A percentile compares a stretch with the other conserved stretches of the same genome.
Evolutionary conservation across 2,113 vertebrate species (phyloP).

Genomic region (Pangasianodon hypophthalmus): DNA sequence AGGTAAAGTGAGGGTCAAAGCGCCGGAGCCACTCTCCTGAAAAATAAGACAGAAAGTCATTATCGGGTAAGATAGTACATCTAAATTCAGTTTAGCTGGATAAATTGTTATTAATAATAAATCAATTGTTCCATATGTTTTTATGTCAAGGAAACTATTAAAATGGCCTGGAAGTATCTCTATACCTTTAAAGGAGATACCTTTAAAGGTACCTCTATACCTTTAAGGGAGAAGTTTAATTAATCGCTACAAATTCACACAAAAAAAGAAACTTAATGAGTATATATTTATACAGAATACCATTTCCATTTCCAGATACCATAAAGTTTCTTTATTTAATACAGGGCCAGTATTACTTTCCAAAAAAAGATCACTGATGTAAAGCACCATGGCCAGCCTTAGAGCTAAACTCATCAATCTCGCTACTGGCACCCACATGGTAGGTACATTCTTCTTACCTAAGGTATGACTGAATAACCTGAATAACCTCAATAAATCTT

Average conservation of each 20-base stretch:
- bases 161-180: neutral
- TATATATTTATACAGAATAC: neutral
- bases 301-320: neutral
- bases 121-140: neutral
- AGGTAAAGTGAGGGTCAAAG: slow-evolving; percentile 85
- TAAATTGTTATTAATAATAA: neutral
- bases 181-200: neutral
- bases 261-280: neutral
- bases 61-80: neutral
- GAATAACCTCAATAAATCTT: neutral
- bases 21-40: slow-evolving; percentile 86
- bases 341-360: neutral
- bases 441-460: neutral
- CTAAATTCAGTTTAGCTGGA: neutral
- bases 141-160: neutral
- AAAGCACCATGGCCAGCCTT: neutral
- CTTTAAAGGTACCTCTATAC: neutral
- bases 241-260: neutral
- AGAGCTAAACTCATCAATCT: neutral
- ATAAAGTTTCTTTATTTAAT: neutral
- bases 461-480: neutral
- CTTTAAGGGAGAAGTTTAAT: neutral
- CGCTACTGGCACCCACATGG: neutral
- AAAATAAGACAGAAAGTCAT: slow-evolving; percentile 5
- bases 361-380: neutral